phyloP scores from a whole-genome alignment of 2,797 vertebrate species.

The Acanthopagrus latus region DNA sequence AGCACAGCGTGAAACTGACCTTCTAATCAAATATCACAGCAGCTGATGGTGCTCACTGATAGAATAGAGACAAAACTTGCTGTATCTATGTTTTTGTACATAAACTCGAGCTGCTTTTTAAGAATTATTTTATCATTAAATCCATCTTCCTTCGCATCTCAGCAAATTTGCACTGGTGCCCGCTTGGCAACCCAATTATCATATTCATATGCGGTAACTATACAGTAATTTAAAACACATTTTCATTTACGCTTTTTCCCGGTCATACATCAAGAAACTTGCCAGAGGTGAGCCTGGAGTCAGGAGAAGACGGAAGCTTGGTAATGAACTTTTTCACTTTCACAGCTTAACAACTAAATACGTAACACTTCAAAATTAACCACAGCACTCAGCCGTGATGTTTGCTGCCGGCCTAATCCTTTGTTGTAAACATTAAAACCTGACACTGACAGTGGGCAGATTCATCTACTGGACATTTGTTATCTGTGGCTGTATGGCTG shows the following conservation, averaged over 20 bases:
- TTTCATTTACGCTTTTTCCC: neutral
- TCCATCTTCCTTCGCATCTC: neutral
- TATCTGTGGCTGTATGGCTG: slow-evolving; percentile 2
- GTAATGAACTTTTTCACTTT: neutral
- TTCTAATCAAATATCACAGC: neutral
- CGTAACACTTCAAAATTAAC: neutral
- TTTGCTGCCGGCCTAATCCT: neutral
- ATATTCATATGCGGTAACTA: neutral
- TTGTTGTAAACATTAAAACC: neutral
- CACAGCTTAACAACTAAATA: neutral
- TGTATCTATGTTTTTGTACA: neutral
- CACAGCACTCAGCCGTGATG: neutral
- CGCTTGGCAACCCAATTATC: neutral
- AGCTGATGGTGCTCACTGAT: neutral
- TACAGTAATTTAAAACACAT: neutral
- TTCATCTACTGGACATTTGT: slow-evolving; percentile 22
- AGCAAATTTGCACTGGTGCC: neutral
- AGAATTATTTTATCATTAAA: neutral
- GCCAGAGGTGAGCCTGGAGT: neutral
- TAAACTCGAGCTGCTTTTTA: neutral
- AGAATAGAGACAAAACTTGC: neutral
- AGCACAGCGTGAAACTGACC: neutral
- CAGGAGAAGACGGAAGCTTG: neutral
- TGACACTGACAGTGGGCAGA: neutral
- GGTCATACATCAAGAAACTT: neutral